Base-by-base conservation (phyloP, 2,113 vertebrate species). In the Climacteris rufus region DNA sequence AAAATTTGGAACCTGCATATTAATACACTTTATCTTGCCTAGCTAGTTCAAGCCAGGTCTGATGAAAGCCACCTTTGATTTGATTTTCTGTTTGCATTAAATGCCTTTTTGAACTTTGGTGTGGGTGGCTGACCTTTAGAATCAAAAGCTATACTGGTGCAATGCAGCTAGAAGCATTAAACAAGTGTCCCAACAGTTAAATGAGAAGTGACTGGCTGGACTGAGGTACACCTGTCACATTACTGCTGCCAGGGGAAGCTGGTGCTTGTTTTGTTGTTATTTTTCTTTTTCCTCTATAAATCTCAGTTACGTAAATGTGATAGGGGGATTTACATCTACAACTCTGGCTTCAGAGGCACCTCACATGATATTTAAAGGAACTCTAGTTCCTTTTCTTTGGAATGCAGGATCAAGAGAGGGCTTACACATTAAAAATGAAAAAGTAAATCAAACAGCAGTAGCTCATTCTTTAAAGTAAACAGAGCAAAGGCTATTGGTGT, bases 381-480 rank as follows among this genome's bases (percentile, higher is more conserved):
- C 37, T 89, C 25, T 45, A 57, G 35, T 78, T 93, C 40, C 31
- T 89, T 77, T 87, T 84, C 76, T 64, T 61, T 50, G 69, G 60
- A 96, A 89, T 60, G 50, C 45, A 88, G 57, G 54, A 88, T 79
- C 78, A 90, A 92, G 94, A 83, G 85, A 83, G 66, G 45, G 79
- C 75, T 95, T 96, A 90, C 10, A 18, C 50, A 78, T 87, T 91
- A 95, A 94, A 96, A 95, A 94, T 7, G n/a, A 96, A 94, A 94
- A 91, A 85, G 92, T 84, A 89, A 94, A 94, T 84, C 87, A 95
- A 97, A 94, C 54, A 95, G 87, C 71, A 89, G 90, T 52, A 64
- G 78, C 91, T 94, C 82, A 61, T 97, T 97, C 91, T 97, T 97
- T 81, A 93, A 93, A 94, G 94, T 89, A 95, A 97, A 96, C 94